phyloP scores from a whole-genome alignment of 2,113 vertebrate species.

The Alces alces region DNA sequence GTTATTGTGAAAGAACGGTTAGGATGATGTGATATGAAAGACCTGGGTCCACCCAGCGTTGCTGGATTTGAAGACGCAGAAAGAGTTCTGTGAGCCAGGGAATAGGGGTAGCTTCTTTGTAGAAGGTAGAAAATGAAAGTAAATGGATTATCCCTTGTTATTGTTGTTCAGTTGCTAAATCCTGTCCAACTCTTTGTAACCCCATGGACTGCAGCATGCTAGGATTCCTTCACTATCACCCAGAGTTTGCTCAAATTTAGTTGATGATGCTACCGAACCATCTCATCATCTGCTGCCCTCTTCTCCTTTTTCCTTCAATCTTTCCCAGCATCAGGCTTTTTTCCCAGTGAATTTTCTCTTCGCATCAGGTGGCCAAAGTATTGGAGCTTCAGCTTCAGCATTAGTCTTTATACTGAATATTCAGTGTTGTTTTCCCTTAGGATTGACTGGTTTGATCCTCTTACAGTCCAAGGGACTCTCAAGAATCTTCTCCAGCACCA shows the following conservation, averaged over 20 bases:
- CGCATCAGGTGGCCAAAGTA: not conserved
- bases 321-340: not conserved
- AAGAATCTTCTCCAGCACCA: not conserved
- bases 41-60: not conserved
- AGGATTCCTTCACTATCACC: not conserved
- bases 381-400: not conserved
- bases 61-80: not conserved
- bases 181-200: not conserved
- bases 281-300: not conserved
- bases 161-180: not conserved
- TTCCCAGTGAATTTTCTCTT: not conserved
- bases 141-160: not conserved
- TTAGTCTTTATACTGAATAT: not conserved
- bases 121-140: not conserved
- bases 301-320: not conserved
- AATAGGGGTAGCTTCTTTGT: not conserved
- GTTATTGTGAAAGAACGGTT: not conserved
- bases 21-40: not conserved
- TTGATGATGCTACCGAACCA: rapidly evolving
- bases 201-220: not conserved
- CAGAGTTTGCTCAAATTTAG: not conserved
- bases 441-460: not conserved
- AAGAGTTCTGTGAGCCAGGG: not conserved
- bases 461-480: not conserved
- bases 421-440: not conserved